Percentiles rank a stretch among this genome's conserved stretches.
These are phyloP conservation scores for Uria lomvia DNA, from an alignment of 2,113 vertebrate genomes.

Conservation along the genomic window DNA sequence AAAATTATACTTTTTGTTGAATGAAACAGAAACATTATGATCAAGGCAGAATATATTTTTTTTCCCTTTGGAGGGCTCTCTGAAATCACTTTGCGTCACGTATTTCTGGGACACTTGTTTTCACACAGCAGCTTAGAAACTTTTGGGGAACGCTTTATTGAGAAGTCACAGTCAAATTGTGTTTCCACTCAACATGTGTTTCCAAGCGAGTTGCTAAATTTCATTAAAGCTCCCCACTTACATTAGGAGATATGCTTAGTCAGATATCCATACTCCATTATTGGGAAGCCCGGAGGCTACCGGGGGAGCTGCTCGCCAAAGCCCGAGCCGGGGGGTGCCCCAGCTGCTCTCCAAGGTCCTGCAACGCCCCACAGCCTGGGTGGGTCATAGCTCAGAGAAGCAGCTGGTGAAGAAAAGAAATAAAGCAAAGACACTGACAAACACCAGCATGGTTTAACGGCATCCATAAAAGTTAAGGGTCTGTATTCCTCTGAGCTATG, in stretches of 20 bases:
- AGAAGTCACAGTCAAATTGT: not conserved
- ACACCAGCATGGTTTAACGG: not conserved
- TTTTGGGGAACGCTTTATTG: not conserved
- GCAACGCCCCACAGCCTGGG: fast-evolving
- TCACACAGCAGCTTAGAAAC: not conserved
- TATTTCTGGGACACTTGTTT: not conserved
- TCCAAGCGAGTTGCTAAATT: not conserved
- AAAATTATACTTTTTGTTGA: not conserved
- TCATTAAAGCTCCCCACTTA: not conserved
- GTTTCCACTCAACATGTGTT: not conserved
- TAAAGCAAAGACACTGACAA: not conserved
- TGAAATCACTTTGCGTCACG: not conserved
- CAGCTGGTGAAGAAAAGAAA: not conserved
- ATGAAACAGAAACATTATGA: not conserved
- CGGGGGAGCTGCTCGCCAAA: fast-evolving
- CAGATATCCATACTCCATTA: too few species aligned
- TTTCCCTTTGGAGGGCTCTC: not conserved
- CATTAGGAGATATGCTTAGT: not conserved
- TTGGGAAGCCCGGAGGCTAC: not conserved
- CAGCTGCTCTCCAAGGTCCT: not conserved
- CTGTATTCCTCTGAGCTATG: not conserved
- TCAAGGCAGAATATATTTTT: not conserved
- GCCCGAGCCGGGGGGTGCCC: fast-evolving
- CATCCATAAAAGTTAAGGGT: not conserved
- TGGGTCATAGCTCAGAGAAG: not conserved